These are phyloP conservation scores for Cetoscarus ocellatus DNA, from an alignment of 2,797 vertebrate species.

Conservation along the genomic window DNA sequence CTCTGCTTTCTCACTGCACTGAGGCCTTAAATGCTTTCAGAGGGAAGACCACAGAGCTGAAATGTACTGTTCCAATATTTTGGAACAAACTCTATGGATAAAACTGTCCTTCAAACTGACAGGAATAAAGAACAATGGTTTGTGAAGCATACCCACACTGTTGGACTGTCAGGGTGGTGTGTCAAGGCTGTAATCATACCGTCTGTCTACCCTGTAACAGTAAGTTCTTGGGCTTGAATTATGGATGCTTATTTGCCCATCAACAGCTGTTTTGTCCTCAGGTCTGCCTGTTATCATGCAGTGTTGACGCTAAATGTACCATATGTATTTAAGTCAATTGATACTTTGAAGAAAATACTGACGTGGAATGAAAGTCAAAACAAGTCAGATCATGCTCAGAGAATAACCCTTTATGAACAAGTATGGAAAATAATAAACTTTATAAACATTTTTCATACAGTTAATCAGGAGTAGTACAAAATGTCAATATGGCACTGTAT, in stretches of 20 bases:
- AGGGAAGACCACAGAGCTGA: constrained; percentile 1
- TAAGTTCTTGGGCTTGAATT: constrained; percentile 19
- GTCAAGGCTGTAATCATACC: constrained; percentile 23
- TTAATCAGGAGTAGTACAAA: background rate
- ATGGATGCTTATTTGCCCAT: constrained; percentile 11
- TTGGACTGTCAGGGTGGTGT: constrained; percentile 11
- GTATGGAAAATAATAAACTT: background rate
- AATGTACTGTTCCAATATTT: background rate
- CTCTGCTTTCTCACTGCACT: constrained; percentile 43
- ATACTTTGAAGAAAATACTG: background rate
- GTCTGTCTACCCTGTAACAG: constrained; percentile 21
- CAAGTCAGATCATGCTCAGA: background rate
- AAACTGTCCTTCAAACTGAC: background rate
- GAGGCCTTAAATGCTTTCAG: constrained; percentile 16
- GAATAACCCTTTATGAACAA: background rate
- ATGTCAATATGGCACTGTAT: too few relatives aligned
- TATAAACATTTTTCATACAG: background rate
- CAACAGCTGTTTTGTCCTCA: constrained; percentile 17
- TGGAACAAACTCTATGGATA: background rate
- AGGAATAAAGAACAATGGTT: background rate
- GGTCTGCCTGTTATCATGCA: constrained; percentile 1
- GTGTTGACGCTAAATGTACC: constrained; percentile 11
- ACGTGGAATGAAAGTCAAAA: background rate
- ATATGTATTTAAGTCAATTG: background rate
- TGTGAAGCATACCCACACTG: constrained; percentile 17